Base-by-base conservation (phyloP, 1,140 invertebrate genomes). In the Acromyrmex heyeri region DNA sequence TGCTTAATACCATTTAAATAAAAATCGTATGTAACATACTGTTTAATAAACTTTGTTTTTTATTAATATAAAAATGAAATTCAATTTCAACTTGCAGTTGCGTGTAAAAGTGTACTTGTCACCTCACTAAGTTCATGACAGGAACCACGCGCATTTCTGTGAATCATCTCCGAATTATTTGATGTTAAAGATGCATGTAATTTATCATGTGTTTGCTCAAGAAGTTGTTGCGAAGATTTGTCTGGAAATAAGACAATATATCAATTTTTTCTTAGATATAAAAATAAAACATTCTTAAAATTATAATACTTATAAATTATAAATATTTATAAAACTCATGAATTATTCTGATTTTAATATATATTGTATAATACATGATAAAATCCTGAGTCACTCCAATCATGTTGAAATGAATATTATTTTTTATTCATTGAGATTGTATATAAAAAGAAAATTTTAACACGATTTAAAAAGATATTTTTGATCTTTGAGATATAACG, bases 51-150 rank as follows among this genome's bases (percentile, higher is more conserved):
- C 44, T n/a, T 30, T 70, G 0, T 57, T 27, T 38, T 70, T 12
- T 24, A 70, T 70, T 38, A 16, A 59, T n/a, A 7, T 81, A 24
- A 44, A 44, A 27, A 61, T 44, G 18, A 73, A 50, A 57, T 70
- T 81, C n/a, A 50, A 27, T 86, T 91, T 93, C 92, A 95, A 86
- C 94, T 95, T 18, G 91, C 94, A 16, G 92, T 94, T 0, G 92
- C 93, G 5, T 95, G 94, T n/a, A 95, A 78, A 3, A 95, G 69
- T 6, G 94, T 95, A 8, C 93, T 94, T 24, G 94, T 94, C 2
- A 95, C 95, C 86, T 95, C 94, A 14, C 86, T 93, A 0, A 95
- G 89, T 38, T 95, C 95, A 3, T 95, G 94, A 27, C 90, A 92
- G 3, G 94, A 93, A 8, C 93, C 78, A 55, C 93, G 93, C 18